Conservation (phyloP, 2,888 invertebrate species). For the Oxytorus armatus region DNA sequence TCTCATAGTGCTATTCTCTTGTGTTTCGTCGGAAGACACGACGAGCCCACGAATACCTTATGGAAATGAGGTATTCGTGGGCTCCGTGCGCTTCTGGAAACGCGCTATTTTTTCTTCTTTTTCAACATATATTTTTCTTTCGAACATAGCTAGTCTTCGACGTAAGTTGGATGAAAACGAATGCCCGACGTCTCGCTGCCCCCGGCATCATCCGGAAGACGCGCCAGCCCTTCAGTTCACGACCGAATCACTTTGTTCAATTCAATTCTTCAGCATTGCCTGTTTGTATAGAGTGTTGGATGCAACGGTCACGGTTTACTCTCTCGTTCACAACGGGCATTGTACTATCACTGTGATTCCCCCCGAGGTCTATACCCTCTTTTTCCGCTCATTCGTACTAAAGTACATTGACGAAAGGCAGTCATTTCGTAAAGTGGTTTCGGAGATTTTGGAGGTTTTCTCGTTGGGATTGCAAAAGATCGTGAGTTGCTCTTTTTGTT, state of each 20-base stretch:
- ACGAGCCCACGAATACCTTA: not conserved
- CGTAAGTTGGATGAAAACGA: conserved; percentile 23
- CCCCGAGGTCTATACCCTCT: conserved; percentile 50
- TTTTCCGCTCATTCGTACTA: conserved; percentile 40
- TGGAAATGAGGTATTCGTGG: conserved; percentile 6
- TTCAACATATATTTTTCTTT: conserved; percentile 6
- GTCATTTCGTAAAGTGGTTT: conserved; percentile 66
- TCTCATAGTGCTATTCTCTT: conserved; percentile 30
- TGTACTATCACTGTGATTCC: conserved; percentile 49
- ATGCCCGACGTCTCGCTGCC: conserved; percentile 11
- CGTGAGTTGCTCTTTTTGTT: conserved; percentile 10
- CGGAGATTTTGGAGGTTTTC: conserved; percentile 53
- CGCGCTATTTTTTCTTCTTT: not conserved
- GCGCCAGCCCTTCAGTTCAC: conserved; percentile 21
- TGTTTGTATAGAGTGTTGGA: conserved; percentile 53
- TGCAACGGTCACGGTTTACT: conserved; percentile 55
- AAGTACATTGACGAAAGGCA: too few species aligned
- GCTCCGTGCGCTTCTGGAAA: not conserved
- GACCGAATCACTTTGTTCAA: conserved; percentile 61
- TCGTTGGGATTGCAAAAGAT: conserved; percentile 44
- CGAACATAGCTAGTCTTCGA: not conserved
- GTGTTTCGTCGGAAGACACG: conserved; percentile 10
- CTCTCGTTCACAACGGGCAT: conserved; percentile 45
- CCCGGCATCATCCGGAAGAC: not conserved
- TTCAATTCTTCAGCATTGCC: conserved; percentile 55